These are phyloP conservation scores for Paracentrotus lividus DNA, from an alignment of 53 echinoderm and acorn worm species.

Conservation along the genomic window DNA sequence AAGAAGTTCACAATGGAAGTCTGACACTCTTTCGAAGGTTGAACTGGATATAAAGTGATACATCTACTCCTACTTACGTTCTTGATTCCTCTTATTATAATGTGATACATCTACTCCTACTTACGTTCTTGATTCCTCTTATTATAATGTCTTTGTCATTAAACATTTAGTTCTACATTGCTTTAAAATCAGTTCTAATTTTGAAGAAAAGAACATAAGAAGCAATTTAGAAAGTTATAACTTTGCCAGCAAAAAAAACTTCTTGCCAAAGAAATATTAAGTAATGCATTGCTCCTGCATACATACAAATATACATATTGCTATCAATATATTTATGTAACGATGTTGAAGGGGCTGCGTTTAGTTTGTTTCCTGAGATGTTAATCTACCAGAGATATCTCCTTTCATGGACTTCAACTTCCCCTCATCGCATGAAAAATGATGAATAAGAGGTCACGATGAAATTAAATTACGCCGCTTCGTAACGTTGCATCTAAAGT, in stretches of 20 bases:
- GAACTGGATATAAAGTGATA: not conserved
- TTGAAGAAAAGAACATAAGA: not conserved
- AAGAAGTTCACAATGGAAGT: not conserved
- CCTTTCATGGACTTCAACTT: constrained; percentile 33
- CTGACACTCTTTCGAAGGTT: not conserved
- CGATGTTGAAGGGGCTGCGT: not conserved
- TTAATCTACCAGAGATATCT: constrained; percentile 23
- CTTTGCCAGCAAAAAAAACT: not conserved
- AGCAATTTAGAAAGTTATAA: not conserved
- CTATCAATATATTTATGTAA: not conserved
- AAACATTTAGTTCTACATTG: not conserved
- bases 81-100: not conserved
- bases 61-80: not conserved
- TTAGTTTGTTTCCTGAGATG: not conserved
- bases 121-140: not conserved
- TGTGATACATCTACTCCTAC: not conserved
- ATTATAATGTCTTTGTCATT: not conserved
- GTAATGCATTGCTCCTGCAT: not conserved
- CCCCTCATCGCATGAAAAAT: not conserved
- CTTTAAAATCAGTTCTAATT: not conserved
- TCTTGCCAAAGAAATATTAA: not conserved
- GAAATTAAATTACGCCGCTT: constrained; percentile 26
- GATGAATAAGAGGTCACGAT: constrained; percentile 52
- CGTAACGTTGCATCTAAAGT: not conserved
- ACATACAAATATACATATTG: not conserved